Evolutionary conservation across 1,140 invertebrate genomes (phyloP).

Genomic region (Mya arenaria): DNA sequence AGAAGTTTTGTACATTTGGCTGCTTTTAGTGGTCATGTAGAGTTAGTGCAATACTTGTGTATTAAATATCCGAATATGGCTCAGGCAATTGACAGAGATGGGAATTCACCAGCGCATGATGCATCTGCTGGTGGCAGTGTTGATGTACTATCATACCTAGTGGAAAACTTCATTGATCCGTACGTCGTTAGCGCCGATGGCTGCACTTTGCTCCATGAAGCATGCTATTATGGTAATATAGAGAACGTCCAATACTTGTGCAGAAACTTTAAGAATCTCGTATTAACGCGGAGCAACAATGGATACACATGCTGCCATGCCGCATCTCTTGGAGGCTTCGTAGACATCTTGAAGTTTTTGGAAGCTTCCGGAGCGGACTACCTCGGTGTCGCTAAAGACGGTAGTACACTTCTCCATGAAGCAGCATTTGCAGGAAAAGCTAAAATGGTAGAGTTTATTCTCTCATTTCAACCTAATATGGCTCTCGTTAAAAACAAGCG

Average conservation of each 20-base stretch:
- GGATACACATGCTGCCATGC: slow-evolving; percentile 36
- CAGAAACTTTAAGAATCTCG: slow-evolving; percentile 8
- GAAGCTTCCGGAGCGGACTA: slow-evolving; percentile 5
- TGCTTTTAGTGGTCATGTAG: slow-evolving; percentile 15
- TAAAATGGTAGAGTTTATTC: slow-evolving; percentile 44
- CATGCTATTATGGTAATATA: slow-evolving; percentile 33
- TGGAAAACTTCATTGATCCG: slow-evolving; percentile 19
- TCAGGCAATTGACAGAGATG: slow-evolving; percentile 18
- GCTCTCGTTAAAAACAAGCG: slow-evolving; percentile 4
- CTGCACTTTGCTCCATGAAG: slow-evolving; percentile 44
- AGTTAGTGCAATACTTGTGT: slow-evolving; percentile 18
- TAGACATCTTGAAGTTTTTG: slow-evolving; percentile 27
- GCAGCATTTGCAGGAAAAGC: slow-evolving; percentile 32
- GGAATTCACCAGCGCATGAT: slow-evolving; percentile 40
- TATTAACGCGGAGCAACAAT: slow-evolving; percentile 6
- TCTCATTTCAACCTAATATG: slow-evolving; percentile 3
- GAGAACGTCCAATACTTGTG: slow-evolving; percentile 14
- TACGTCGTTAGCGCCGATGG: slow-evolving; percentile 6
- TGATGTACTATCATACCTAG: background rate
- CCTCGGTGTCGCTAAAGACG: slow-evolving; percentile 16
- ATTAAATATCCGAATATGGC: background rate
- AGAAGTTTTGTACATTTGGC: slow-evolving; percentile 27
- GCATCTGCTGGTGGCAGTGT: slow-evolving; percentile 36
- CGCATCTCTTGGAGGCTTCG: slow-evolving; percentile 25
- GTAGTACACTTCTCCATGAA: slow-evolving; percentile 50